Percentiles rank a stretch among this genome's conserved stretches.
Conservation (phyloP, 2,888 invertebrate species). For the Microdon myrmicae region DNA sequence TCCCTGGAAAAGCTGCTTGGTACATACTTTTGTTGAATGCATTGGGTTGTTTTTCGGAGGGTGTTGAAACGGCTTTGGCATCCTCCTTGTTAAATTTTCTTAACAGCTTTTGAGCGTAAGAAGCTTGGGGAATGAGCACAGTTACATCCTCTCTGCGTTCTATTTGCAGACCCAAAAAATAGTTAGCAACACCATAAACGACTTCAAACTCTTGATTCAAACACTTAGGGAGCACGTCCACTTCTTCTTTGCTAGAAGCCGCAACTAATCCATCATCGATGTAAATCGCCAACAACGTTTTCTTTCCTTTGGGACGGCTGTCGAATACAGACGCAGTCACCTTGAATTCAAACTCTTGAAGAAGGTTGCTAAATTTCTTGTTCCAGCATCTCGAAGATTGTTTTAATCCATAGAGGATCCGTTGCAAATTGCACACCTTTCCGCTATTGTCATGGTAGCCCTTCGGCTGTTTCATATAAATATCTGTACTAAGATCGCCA, state of each 20-base stretch:
- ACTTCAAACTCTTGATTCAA: slow-evolving; percentile 12
- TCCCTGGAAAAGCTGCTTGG: not conserved
- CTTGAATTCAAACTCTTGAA: slow-evolving; percentile 42
- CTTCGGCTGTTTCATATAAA: slow-evolving; percentile 9
- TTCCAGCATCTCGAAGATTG: slow-evolving; percentile 14
- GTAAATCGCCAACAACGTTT: slow-evolving; percentile 2
- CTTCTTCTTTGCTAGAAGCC: slow-evolving; percentile 3
- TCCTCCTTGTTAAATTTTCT: slow-evolving; percentile 2
- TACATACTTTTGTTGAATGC: not conserved
- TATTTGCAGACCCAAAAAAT: slow-evolving; percentile 11
- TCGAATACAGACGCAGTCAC: slow-evolving; percentile 2
- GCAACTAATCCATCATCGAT: slow-evolving; percentile 17
- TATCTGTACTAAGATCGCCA: too few relatives aligned
- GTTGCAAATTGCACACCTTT: slow-evolving; percentile 34
- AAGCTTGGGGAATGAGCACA: slow-evolving; percentile 3
- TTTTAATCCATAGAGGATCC: slow-evolving; percentile 19
- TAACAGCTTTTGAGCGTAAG: slow-evolving; percentile 1
- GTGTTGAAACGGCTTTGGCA: slow-evolving; percentile 3
- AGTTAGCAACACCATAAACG: slow-evolving; percentile 1
- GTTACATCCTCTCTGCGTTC: not conserved
- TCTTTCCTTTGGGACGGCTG: not conserved
- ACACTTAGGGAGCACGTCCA: slow-evolving; percentile 1
- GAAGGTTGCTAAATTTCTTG: slow-evolving; percentile 40
- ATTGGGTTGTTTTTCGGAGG: slow-evolving; percentile 2
- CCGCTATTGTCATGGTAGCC: slow-evolving; percentile 14